Base-by-base conservation (phyloP, 2,888 invertebrate species). In the Baccha elongata region DNA sequence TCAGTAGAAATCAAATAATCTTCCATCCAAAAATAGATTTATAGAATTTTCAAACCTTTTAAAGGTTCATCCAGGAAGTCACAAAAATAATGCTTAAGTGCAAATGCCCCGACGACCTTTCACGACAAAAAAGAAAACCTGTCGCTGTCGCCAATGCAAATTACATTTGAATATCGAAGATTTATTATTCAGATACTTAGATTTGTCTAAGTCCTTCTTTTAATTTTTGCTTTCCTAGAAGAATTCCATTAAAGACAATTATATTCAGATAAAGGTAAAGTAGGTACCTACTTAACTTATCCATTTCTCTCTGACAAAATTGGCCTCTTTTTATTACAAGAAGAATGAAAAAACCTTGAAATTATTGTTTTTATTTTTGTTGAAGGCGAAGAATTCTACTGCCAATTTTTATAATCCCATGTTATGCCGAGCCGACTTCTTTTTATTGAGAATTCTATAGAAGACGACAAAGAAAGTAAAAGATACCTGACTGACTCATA, bases 401-500 rank as follows among this genome's bases (percentile, higher is more conserved):
- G 58, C 58, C 11, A 40, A 58, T 40, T 58, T 53, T 35, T 10
- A 44, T 2, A 32, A 32, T 32, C 4, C 29, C 29, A 7, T 7
- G 6, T 11, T 23, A 11, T 53, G 53, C 17, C 15, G 40, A 29
- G 6, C 13, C 44, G 21, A 19, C 23, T 79, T 26, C n/a, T 48
- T 73, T 80, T 4, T 58, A 46, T 46, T 69, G 55, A n/a, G n/a
- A 37, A 29, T 40, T 69, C 53, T 37, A 42, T 26, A 13, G 13
- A 50, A 26, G 46, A 37, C 50, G 52, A 69, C 69, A 53, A 81
- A 81, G 80, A 81, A 81, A 81, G 80, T 81, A 81, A 81, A 74
- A 64, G 50, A 73, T 26, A 6, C 26, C n/a, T 48, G 13, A n/a
- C 48, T 81, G 75, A 52, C 75, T 65, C 80, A 81, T 58, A 65